These are phyloP conservation scores for Exaiptasia diaphana DNA, from an alignment of 64 coral and sea anemone genomes.

Conservation along the genomic window DNA sequence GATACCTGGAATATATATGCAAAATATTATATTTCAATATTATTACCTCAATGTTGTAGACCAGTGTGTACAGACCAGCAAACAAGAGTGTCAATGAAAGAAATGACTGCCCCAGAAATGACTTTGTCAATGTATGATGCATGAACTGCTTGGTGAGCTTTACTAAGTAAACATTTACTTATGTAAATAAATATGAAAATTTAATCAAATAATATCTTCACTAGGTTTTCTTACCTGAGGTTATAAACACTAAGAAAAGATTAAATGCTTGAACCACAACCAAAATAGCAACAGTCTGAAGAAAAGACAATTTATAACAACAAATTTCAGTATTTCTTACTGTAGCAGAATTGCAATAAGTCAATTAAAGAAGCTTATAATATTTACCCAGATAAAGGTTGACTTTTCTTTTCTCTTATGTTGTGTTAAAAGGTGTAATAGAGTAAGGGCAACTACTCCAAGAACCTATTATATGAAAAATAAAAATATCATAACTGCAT, in stretches of 20 bases:
- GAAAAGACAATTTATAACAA: neutral
- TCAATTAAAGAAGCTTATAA: neutral
- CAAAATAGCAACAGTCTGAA: conserved; percentile 60
- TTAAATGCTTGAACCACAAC: conserved; percentile 66
- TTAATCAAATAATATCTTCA: neutral
- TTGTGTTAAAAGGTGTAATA: conserved; percentile 9
- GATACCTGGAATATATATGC: too few relatives aligned
- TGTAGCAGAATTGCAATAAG: neutral
- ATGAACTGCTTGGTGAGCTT: conserved; percentile 91
- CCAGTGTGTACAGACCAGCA: conserved; percentile 79
- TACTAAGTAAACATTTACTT: conserved; percentile 26
- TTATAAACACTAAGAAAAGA: conserved; percentile 56
- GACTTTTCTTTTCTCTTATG: conserved; percentile 2
- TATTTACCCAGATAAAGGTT: conserved; percentile 38
- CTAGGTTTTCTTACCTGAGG: neutral
- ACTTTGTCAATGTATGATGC: conserved; percentile 88
- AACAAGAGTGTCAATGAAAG: conserved; percentile 74
- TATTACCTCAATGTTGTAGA: conserved; percentile 68
- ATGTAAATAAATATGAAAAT: neutral
- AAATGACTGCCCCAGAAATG: conserved; percentile 74
- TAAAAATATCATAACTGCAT: neutral
- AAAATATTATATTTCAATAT: neutral
- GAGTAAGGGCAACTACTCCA: conserved; percentile 21
- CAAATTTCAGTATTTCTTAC: neutral
- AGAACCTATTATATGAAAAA: conserved; percentile 19